Evolutionary conservation across 2,888 invertebrate genomes (phyloP).

Genomic region (Lycophotia porphyrea): DNA sequence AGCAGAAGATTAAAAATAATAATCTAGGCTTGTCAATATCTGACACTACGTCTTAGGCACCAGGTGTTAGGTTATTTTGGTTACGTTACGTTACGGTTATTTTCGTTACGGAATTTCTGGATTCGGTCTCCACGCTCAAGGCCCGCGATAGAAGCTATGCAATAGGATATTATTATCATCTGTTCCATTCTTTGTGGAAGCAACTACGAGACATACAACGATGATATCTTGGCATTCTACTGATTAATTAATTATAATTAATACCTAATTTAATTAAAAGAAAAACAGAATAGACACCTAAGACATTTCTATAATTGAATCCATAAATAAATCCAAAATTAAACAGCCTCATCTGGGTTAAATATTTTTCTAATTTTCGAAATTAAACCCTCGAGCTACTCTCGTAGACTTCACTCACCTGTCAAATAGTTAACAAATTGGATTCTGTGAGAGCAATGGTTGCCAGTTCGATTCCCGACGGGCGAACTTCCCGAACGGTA

Average conservation of each 20-base stretch:
- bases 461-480: constrained; percentile 69
- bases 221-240: not conserved
- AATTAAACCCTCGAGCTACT: constrained; percentile 54
- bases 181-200: not conserved
- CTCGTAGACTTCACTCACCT: constrained; percentile 74
- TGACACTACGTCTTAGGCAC: too few relatives aligned
- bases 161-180: too few relatives aligned
- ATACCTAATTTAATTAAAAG: not conserved
- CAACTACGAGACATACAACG: not conserved
- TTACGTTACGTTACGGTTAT: too few relatives aligned
- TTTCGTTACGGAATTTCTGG: too few relatives aligned
- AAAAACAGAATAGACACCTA: not conserved
- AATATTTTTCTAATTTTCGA: constrained; percentile 58
- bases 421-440: constrained; percentile 78
- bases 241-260: not conserved
- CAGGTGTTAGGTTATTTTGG: too few relatives aligned
- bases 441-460: constrained; percentile 67
- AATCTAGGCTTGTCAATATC: too few relatives aligned
- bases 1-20: too few relatives aligned
- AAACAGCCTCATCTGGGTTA: constrained; percentile 10
- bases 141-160: too few relatives aligned
- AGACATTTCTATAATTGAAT: constrained; percentile 11
- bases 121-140: too few relatives aligned
- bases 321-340: constrained; percentile 32
- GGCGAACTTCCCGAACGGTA: constrained; percentile 61